Evolutionary conservation across 2,888 invertebrate species (phyloP).

Genomic region (Linyphia triangularis): DNA sequence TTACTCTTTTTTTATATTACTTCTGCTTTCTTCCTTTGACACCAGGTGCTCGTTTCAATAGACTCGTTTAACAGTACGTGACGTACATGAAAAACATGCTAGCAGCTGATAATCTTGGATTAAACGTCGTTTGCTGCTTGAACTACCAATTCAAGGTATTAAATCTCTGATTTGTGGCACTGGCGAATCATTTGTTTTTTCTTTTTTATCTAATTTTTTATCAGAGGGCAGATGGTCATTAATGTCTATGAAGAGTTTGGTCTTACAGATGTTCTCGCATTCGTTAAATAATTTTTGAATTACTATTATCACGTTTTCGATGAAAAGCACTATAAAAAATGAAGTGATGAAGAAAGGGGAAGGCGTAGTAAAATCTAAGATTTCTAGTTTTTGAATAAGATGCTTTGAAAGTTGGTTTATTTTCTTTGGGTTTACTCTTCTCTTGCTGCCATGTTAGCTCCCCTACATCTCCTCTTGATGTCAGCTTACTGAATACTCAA

Average conservation of each 20-base stretch:
- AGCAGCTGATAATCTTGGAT: background rate
- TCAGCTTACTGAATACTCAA: too few species aligned
- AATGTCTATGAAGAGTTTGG: background rate
- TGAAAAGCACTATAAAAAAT: too few species aligned
- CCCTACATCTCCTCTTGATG: too few species aligned
- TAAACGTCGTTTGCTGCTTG: background rate
- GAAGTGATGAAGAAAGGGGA: too few species aligned
- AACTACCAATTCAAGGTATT: background rate
- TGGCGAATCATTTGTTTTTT: background rate
- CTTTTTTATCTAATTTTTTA: background rate
- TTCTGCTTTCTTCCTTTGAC: background rate
- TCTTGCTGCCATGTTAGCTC: too few species aligned
- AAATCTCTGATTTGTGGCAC: background rate
- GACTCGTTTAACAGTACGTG: conserved; percentile 4
- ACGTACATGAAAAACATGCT: conserved; percentile 17
- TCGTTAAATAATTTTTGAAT: too few species aligned
- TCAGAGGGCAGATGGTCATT: background rate
- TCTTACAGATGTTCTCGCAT: background rate
- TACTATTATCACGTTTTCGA: too few species aligned
- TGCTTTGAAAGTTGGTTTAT: too few species aligned
- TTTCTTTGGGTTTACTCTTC: too few species aligned
- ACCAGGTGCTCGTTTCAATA: conserved; percentile 16
- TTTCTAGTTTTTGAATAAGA: too few species aligned
- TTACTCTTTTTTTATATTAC: too few species aligned
- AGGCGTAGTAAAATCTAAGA: too few species aligned